Conservation (phyloP, 2,113 vertebrate genomes). For the Lepus americanus region DNA sequence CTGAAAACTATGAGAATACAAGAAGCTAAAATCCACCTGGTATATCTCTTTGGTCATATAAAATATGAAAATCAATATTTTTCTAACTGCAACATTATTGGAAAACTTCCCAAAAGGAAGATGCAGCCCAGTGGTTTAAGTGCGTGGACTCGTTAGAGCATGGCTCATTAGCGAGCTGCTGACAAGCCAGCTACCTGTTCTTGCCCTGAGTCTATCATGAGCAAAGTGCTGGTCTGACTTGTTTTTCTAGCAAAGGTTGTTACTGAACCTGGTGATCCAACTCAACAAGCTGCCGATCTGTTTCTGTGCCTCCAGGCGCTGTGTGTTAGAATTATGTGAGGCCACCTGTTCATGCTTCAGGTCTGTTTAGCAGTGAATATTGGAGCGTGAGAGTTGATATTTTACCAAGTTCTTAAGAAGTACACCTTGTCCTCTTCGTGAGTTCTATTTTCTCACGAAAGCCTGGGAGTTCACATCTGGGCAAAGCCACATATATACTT, state of each 20-base stretch:
- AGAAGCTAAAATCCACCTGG: constrained; percentile 46
- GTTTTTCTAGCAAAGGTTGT: neutral
- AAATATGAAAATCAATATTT: constrained; percentile 58
- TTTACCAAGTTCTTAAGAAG: constrained; percentile 51
- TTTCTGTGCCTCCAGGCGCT: neutral
- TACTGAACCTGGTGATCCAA: neutral
- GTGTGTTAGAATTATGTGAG: neutral
- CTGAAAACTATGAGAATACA: constrained; percentile 1
- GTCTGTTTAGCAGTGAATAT: neutral
- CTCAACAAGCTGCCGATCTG: neutral
- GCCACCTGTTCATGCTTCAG: neutral
- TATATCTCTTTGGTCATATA: constrained; percentile 24
- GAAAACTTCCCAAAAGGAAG: constrained; percentile 10
- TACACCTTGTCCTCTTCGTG: neutral
- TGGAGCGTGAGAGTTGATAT: neutral
- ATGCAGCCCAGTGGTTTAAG: neutral
- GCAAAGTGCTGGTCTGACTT: constrained; percentile 19
- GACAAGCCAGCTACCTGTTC: neutral
- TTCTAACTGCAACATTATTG: constrained; percentile 1
- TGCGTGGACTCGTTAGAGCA: neutral
- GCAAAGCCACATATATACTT: constrained; percentile 50
- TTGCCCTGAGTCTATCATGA: neutral
- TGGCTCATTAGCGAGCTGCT: neutral
- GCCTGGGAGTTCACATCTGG: constrained; percentile 33
- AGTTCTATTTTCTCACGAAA: constrained; percentile 18